Evolutionary conservation across 1,140 invertebrate genomes (phyloP), one percentile per base, ranked within the genome.

Genomic region (Zelostemma sp.): DNA sequence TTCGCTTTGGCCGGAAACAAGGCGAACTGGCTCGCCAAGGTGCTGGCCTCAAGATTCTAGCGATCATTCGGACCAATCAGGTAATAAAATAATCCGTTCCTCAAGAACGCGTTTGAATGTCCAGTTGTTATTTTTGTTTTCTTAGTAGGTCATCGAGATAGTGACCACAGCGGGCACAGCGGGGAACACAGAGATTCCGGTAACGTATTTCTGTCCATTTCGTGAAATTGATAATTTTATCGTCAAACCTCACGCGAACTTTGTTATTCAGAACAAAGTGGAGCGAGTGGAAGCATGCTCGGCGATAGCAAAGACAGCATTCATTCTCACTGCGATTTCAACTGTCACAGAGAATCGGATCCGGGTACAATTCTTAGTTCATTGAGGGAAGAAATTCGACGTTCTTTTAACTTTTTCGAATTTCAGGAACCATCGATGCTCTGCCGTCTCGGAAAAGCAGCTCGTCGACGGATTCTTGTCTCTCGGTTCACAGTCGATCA

Each of bases 381-480:
- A 25, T 25, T 4, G 21, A 25, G n/a, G n/a, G n/a, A 73, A 6
- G 73, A 75, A 1, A 77, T 76, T 1, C 74, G 77, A 67, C 74
- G 79, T 65, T 80, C 73, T 43, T 58, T 16, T 48, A 28, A 59
- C 31, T 54, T 55, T 75, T 75, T 60, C 45, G 40, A 12, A 35
- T 60, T 55, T 55, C 58, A 79, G 77, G 75, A 43, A 78, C 71
- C 6, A 40, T 76, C 9, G 84, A 86, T 47, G 59, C 77, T 56
- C 51, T 88, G 41, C 86, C 87, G n/a, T 88, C 88, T 16, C 81
- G 88, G 35, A 90, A 90, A 80, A 89, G 87, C 72, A 89, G 88
- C 50, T 89, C 89, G 16, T 90, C 89, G 0, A 89, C 88, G 8
- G 89, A 90, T 66, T 89, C 89, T 1, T 89, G 88, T 76, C 75